Evolutionary conservation across 2,113 vertebrate genomes (phyloP), one percentile per base, ranked within the genome.

Genomic region (Phycodurus eques): DNA sequence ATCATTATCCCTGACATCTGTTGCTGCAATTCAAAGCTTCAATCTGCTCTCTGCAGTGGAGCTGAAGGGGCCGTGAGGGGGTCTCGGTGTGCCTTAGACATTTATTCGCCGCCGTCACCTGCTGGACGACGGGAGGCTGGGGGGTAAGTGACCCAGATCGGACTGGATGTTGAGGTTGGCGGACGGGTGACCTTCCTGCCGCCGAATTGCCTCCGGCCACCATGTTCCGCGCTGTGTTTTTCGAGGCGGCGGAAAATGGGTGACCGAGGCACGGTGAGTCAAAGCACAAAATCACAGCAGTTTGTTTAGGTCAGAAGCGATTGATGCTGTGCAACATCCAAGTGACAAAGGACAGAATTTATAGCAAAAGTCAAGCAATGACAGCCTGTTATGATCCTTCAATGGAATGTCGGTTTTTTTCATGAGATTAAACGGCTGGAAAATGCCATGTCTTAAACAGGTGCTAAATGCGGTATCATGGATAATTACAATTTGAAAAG

Each of bases 1-100:
- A 74, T 81, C 79, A 80, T 78, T 83, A 84, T 87, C 80, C 73
- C 57, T n/a, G 71, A 86, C 80, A 90, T 83, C 82, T 81, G 85
- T 69, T 75, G 77, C 74, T 43, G 66, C 67, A 79, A 83, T 77
- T 85, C 53, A 81, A 74, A 84, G 76, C 70, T 65, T 68, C 64
- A 71, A 57, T 66, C 72, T 75, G 42, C 20, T 66, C 22, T 75
- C 67, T 31, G 49, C 69, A 70, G 20, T 17, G 78, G 78, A 54
- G 78, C 72, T 72, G 67, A 72, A 67, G 67, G 73, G 72, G 70
- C 8, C 11, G 56, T 4, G 56, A 27, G 22, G 70, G 70, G 77
- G 78, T 72, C 72, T 71, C n/a, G 64, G 66, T 73, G 31, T 39
- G 70, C 74, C 70, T 83, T 46, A 9, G 61, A 74, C 70, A 63